Evolutionary conservation across 2,888 invertebrate genomes (phyloP), one percentile per base, ranked within the genome.

Genomic region (Chymomyza fuscimana): DNA sequence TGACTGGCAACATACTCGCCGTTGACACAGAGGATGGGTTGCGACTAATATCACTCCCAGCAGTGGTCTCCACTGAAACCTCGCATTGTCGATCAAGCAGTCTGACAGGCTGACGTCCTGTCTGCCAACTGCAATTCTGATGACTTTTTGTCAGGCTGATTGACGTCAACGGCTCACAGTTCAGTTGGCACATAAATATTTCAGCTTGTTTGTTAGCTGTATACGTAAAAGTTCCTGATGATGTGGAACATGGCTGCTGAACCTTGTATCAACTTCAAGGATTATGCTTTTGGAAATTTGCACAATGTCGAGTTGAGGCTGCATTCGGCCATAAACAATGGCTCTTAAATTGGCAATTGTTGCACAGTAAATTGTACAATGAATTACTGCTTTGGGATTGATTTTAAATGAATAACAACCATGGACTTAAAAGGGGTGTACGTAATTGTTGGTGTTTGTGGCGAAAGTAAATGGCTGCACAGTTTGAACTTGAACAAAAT

Each of bases 131-230:
- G 54, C 40, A 54, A 54, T 54, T 88, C 87, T 89, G 86, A 90
- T 90, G 90, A 89, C 86, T 88, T 90, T 89, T 89, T 88, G 89
- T 90, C 90, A 89, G 85, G 77, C 82, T 89, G 89, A 89, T 89
- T 83, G 89, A 90, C 89, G 85, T 86, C 88, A 88, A 87, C 89
- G 89, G 86, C 74, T 88, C 86, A 70, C 67, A 79, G 79, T 75
- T 75, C 74, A 82, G 74, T 76, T 78, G 88, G 88, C 86, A 82
- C 75, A 89, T 89, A 89, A 86, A 86, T 89, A 88, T 86, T 77
- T 66, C 40, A 70, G 82, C 82, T 85, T 80, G 82, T 85, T 85
- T 85, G 85, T 77, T 81, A 54, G 65, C 67, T 66, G 40, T 46
- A 46, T 46, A 46, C 10, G 40, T 12, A 46, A 12, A 60, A 63